phyloP scores from a whole-genome alignment of 1,140 invertebrate genomes.

The Diplogasteroides magnus region DNA sequence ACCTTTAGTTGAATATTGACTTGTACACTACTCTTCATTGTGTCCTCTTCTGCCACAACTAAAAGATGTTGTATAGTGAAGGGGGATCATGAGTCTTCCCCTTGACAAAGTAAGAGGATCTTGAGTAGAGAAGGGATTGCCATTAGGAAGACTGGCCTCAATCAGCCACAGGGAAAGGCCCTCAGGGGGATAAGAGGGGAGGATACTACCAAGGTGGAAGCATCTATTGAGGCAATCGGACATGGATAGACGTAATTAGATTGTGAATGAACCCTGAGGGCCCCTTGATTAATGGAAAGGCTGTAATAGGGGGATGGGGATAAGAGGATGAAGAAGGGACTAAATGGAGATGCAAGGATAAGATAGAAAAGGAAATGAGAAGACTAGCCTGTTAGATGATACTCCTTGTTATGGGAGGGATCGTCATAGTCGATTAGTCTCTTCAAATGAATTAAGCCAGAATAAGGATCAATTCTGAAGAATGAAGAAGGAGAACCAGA shows the following conservation, averaged over 20 bases:
- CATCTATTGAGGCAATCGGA: not conserved
- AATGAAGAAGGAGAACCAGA: slow-evolving; percentile 13
- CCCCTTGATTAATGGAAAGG: too few species aligned
- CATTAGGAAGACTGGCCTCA: too few species aligned
- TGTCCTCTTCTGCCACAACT: slow-evolving; percentile 42
- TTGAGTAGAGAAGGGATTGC: too few species aligned
- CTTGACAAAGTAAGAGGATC: too few species aligned
- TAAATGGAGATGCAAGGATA: too few species aligned
- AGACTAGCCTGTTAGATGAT: slow-evolving; percentile 28
- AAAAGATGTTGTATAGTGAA: slow-evolving; percentile 18
- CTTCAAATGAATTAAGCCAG: slow-evolving; percentile 37
- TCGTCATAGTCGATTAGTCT: slow-evolving; percentile 46
- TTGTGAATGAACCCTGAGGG: too few species aligned
- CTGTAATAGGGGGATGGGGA: too few species aligned
- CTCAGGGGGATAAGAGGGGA: too few species aligned
- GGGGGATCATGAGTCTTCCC: too few species aligned
- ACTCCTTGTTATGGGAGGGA: slow-evolving; percentile 35
- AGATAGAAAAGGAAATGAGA: not conserved
- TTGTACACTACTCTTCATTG: slow-evolving; percentile 34
- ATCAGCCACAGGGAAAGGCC: too few species aligned
- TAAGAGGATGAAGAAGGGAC: too few species aligned
- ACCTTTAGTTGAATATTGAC: slow-evolving; percentile 68
- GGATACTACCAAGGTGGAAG: not conserved
- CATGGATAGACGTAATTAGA: not conserved
- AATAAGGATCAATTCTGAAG: slow-evolving; percentile 37